phyloP scores from a whole-genome alignment of 1,140 invertebrate species.

The Globodera ellingtonae region DNA sequence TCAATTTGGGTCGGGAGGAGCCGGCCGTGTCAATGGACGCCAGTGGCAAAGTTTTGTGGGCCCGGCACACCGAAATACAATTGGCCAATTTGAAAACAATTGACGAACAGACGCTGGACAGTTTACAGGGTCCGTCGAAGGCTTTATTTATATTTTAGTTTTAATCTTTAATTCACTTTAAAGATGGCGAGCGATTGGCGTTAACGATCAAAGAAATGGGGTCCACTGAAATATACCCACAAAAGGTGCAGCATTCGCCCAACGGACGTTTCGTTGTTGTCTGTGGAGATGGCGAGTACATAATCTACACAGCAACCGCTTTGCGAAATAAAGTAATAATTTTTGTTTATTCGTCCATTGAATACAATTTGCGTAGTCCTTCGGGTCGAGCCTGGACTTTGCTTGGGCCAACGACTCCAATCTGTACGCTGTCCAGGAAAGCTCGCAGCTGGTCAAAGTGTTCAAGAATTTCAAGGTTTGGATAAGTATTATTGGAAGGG shows the following conservation, averaged over 20 bases:
- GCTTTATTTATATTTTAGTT: too few relatives aligned
- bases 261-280: slow-evolving; percentile 95
- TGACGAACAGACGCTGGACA: slow-evolving; percentile 66
- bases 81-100: slow-evolving; percentile 86
- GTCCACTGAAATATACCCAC: slow-evolving; percentile 97
- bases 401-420: slow-evolving; percentile 97
- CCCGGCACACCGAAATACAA: slow-evolving; percentile 94
- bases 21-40: slow-evolving; percentile 99
- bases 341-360: not conserved
- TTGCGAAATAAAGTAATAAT: slow-evolving; percentile 80
- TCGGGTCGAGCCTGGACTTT: slow-evolving; percentile 96
- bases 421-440: slow-evolving; percentile 88
- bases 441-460: slow-evolving; percentile 77
- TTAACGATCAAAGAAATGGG: slow-evolving; percentile 97
- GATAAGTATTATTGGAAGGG: not conserved
- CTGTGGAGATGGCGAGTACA: slow-evolving; percentile 98
- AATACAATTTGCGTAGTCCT: slow-evolving; percentile 70
- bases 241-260: slow-evolving; percentile 95
- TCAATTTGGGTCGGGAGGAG: slow-evolving; percentile 95
- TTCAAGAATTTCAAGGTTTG: slow-evolving; percentile 57
- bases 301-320: slow-evolving; percentile 99
- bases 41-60: slow-evolving; percentile 97
- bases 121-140: slow-evolving; percentile 46
- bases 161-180: not conserved
- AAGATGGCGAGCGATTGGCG: slow-evolving; percentile 86